Conservation (phyloP, 2,797 vertebrate genomes). For the Leptoclinus maculatus region DNA sequence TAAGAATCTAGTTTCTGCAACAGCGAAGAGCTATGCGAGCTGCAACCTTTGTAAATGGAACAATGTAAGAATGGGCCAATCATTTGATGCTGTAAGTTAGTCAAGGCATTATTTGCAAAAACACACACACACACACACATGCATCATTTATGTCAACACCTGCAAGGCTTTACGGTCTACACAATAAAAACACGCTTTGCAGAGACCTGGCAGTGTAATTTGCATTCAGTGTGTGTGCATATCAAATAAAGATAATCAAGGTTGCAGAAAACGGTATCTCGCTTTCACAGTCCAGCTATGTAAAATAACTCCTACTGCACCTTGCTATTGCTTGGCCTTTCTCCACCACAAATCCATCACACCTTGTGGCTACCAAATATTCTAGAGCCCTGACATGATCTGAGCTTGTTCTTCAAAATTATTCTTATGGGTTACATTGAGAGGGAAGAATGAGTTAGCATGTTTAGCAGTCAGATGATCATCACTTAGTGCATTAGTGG, state of each 20-base stretch:
- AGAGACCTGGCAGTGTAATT: conserved; percentile 35
- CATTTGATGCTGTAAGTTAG: conserved; percentile 11
- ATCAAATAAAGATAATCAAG: conserved; percentile 47
- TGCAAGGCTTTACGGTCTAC: conserved; percentile 7
- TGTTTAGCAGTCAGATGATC: not conserved
- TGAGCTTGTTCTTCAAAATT: not conserved
- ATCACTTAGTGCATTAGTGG: not conserved
- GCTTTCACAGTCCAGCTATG: conserved; percentile 30
- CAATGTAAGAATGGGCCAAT: not conserved
- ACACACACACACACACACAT: not conserved
- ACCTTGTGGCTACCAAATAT: not conserved
- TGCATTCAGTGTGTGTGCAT: conserved; percentile 30
- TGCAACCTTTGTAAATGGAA: not conserved
- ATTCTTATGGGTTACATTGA: not conserved
- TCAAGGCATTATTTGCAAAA: not conserved
- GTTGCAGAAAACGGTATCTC: conserved; percentile 37
- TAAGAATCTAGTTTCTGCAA: not conserved
- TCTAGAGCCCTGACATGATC: not conserved
- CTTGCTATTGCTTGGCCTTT: conserved; percentile 5
- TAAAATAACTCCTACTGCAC: conserved; percentile 17
- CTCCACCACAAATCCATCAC: conserved; percentile 21
- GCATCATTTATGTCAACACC: conserved; percentile 34
- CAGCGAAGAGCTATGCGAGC: not conserved
- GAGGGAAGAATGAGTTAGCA: not conserved
- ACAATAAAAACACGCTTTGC: conserved; percentile 40